Percentiles rank a stretch among this genome's conserved stretches.
These are phyloP conservation scores for Microplitis deprimator DNA, from an alignment of 2,888 invertebrate species.

Conservation along the genomic window DNA sequence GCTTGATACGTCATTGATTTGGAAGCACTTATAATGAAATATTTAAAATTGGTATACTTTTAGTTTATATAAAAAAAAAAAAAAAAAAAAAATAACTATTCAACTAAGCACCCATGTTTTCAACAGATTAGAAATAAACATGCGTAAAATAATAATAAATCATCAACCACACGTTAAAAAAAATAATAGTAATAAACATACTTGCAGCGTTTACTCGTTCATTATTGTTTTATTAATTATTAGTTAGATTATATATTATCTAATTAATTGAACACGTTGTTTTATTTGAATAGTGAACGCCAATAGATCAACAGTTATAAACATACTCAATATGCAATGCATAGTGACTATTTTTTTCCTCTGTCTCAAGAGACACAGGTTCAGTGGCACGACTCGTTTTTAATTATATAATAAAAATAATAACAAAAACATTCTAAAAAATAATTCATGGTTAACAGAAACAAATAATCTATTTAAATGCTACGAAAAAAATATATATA, in stretches of 20 bases:
- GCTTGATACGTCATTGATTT: conserved; percentile 5
- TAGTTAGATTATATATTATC: background rate
- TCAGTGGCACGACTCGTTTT: background rate
- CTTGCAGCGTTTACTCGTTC: background rate
- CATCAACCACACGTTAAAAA: background rate
- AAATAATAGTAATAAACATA: background rate
- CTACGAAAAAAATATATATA: background rate
- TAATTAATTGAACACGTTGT: background rate
- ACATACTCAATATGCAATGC: background rate
- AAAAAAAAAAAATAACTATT: conserved; percentile 13
- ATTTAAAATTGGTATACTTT: conserved; percentile 8
- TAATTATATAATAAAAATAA: background rate
- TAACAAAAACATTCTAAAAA: background rate
- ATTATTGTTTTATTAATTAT: background rate
- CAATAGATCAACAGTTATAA: conserved; percentile 7
- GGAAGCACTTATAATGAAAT: conserved; percentile 39
- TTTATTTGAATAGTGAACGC: conserved; percentile 1
- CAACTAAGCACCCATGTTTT: conserved; percentile 13
- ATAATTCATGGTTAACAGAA: background rate
- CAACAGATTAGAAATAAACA: background rate
- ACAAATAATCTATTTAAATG: background rate
- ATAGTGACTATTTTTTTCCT: background rate
- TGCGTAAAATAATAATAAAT: background rate
- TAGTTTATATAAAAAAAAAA: background rate
- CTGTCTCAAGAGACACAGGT: background rate